Evolutionary conservation across 2,797 vertebrate genomes (phyloP).

Genomic region (Microctenopoma steveboyesi): DNA sequence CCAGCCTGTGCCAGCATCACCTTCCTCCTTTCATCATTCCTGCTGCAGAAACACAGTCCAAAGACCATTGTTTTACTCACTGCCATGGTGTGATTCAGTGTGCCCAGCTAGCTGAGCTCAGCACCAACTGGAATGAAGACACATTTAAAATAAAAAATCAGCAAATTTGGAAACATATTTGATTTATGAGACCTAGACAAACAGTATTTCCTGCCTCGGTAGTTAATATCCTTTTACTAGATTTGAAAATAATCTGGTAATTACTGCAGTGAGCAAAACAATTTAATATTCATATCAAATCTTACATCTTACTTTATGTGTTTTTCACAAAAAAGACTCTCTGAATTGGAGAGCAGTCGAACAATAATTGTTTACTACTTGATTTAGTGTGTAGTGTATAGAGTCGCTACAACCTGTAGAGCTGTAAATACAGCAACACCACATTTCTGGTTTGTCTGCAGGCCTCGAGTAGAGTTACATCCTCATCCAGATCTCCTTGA

Average conservation of each 20-base stretch:
- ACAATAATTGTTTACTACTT: background rate
- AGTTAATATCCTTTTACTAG: too few relatives aligned
- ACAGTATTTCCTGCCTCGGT: background rate
- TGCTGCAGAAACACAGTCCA: constrained; percentile 20
- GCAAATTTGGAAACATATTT: background rate
- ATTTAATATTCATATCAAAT: background rate
- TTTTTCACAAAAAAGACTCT: background rate
- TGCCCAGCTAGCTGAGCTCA: constrained; percentile 24
- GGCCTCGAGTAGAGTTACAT: constrained; percentile 33
- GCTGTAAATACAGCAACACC: background rate
- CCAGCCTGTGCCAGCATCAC: constrained; percentile 57
- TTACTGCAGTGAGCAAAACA: too few relatives aligned
- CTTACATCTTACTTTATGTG: background rate
- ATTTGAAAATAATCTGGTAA: too few relatives aligned
- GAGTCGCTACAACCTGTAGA: background rate
- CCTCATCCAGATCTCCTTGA: constrained; percentile 31
- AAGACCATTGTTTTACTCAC: constrained; percentile 34
- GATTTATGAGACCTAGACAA: background rate
- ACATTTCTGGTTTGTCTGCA: constrained; percentile 9
- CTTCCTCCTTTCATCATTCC: constrained; percentile 36
- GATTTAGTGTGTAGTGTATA: too few relatives aligned
- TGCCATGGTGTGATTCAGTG: constrained; percentile 18
- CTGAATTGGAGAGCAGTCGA: background rate
- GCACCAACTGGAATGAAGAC: constrained; percentile 12
- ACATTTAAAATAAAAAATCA: background rate